Evolutionary conservation across 2,797 vertebrate species (phyloP).

Genomic region (Moxostoma hubbsi): DNA sequence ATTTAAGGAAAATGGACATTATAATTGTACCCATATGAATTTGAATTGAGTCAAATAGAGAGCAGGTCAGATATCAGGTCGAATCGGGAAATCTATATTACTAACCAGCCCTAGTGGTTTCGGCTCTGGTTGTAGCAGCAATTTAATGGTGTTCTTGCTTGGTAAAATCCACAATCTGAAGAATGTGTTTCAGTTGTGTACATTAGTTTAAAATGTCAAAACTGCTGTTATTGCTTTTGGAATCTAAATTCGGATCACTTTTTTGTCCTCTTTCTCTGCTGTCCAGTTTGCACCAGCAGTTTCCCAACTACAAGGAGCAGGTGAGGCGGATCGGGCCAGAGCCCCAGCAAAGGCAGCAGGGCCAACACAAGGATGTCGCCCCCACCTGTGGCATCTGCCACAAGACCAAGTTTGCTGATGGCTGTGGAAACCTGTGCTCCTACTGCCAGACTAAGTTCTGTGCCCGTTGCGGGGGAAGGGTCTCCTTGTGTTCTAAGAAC

Average conservation of each 20-base stretch:
- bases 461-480: slow-evolving; percentile 93
- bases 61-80: too few species aligned
- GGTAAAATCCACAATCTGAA: neutral
- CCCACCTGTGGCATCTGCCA: slow-evolving; percentile 97
- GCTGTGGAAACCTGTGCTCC: slow-evolving; percentile 95
- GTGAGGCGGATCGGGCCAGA: slow-evolving; percentile 85
- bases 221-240: too few species aligned
- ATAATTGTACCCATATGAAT: too few species aligned
- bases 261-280: slow-evolving; percentile 4
- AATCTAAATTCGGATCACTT: neutral
- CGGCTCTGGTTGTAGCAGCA: neutral
- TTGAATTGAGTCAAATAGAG: too few species aligned
- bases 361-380: slow-evolving; percentile 92
- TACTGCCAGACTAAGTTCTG: slow-evolving; percentile 99
- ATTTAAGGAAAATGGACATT: too few species aligned
- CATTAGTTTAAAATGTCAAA: neutral
- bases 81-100: too few species aligned
- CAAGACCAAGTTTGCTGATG: slow-evolving; percentile 98
- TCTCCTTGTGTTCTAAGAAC: slow-evolving; percentile 93
- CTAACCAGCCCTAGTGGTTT: neutral
- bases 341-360: slow-evolving; percentile 84
- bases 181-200: neutral
- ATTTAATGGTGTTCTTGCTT: neutral
- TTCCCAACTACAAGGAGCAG: slow-evolving; percentile 97
- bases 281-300: slow-evolving; percentile 92